phyloP scores from a whole-genome alignment of 1,140 invertebrate genomes.

The Drosophila teissieri region DNA sequence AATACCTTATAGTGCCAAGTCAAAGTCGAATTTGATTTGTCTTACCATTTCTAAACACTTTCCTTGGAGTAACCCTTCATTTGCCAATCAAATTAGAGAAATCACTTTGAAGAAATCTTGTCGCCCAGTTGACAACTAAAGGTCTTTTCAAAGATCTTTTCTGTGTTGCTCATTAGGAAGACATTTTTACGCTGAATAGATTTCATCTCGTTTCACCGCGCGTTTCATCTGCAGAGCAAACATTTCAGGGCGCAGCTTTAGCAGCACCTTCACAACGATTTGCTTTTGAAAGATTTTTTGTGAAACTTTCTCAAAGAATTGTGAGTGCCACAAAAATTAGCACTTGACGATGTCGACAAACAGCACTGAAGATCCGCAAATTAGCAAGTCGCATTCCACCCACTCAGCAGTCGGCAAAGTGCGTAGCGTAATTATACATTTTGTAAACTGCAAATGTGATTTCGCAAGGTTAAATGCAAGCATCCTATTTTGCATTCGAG shows the following conservation, averaged over 20 bases:
- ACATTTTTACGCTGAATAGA: constrained; percentile 43
- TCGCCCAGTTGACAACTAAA: constrained; percentile 12
- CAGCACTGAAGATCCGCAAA: constrained; percentile 20
- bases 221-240: constrained; percentile 25
- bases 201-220: constrained; percentile 36
- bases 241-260: constrained; percentile 26
- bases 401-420: constrained; percentile 6
- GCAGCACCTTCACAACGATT: constrained; percentile 44
- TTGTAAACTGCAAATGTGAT: not conserved
- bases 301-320: constrained; percentile 43
- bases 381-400: constrained; percentile 27
- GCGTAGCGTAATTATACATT: constrained; percentile 33
- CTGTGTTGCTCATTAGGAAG: constrained; percentile 19
- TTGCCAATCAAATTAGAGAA: constrained; percentile 52
- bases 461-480: constrained; percentile 24
- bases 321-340: constrained; percentile 45
- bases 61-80: constrained; percentile 8
- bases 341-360: constrained; percentile 26
- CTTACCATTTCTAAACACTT: constrained; percentile 6
- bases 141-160: constrained; percentile 37
- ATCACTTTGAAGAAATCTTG: constrained; percentile 17
- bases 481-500: constrained; percentile 21
- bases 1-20: too few relatives aligned
- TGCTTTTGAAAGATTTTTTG: constrained; percentile 42
- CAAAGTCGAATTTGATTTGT: not conserved